Conservation (phyloP, 2,797 vertebrate genomes). For the Acrocephalus scirpaceus region DNA sequence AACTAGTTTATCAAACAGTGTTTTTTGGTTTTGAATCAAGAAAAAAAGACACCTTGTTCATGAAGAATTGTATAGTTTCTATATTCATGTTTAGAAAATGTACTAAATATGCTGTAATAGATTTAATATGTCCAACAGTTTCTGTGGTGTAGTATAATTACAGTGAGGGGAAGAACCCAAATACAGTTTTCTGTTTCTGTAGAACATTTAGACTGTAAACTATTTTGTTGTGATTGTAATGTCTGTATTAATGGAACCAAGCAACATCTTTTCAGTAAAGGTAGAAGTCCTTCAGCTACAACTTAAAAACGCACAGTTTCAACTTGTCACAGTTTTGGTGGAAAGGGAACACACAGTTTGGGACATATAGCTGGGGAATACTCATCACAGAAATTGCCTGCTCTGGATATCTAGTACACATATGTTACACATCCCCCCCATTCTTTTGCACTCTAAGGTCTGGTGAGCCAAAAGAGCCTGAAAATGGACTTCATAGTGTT, state of each 20-base stretch:
- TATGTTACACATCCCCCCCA: not conserved
- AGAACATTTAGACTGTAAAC: not conserved
- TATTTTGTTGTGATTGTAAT: not conserved
- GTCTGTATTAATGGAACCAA: not conserved
- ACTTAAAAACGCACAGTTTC: not conserved
- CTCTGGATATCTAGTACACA: not conserved
- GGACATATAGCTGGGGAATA: not conserved
- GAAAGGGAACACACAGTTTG: not conserved
- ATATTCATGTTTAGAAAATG: not conserved
- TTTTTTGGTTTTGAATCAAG: not conserved
- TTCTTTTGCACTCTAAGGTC: not conserved
- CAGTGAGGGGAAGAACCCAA: not conserved
- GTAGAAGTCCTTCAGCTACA: not conserved
- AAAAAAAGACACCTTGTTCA: not conserved
- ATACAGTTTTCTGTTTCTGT: not conserved
- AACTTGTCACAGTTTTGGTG: not conserved
- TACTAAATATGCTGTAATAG: not conserved
- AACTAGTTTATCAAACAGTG: not conserved
- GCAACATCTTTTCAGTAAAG: not conserved
- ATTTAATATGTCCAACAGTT: not conserved
- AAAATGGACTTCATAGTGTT: not conserved
- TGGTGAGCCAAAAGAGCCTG: not conserved
- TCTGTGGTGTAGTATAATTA: not conserved
- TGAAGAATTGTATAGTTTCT: not conserved
- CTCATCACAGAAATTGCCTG: not conserved